Evolutionary conservation across 1,140 invertebrate genomes (phyloP), one percentile per base, ranked within the genome.

Genomic region (Microvelia longipes): DNA sequence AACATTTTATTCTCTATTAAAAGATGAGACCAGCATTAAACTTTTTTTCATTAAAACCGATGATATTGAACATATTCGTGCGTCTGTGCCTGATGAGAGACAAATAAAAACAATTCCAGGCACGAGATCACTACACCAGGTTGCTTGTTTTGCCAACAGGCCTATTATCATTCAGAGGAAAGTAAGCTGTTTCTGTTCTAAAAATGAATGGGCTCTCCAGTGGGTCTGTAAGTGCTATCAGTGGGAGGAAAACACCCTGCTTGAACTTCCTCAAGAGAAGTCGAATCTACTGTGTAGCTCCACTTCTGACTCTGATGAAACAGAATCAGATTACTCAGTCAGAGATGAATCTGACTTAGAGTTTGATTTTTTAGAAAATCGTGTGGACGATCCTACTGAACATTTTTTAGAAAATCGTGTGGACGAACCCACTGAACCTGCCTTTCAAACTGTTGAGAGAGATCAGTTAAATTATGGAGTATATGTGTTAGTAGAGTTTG

Each of bases 1-100:
- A 61, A 73, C 24, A 15, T 71, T 73, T 2, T 61, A 50, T 50
- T 11, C 5, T 50, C 35, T 50, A 50, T 50, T 50, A 19, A 50
- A 11, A 19, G 5, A 50, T 5, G 35, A 50, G 5, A 50, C 5
- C 35, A 50, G 35, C 35, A 50, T 50, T 11, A 50, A 50, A 19
- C 35, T 50, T 50, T 50, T 50, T 50, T 50, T 50, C 19, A 19
- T 50, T 11, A 50, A 5, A 11, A 50, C 5, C 19, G 5, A 5
- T 50, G 35, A 50, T 19, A 50, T 50, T 50, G 35, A 50, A 50
- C 5, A 50, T 19, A 50, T 50, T 50, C 35, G 35, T 50, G 19
- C 5, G 5, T 50, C 35, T 50, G 5, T 50, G 5, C 35, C 35
- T 50, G 5, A 5, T 50, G 35, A 50, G 5, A 50, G 19, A 50